phyloP scores from a whole-genome alignment of 2,113 vertebrate species.

The Eretmochelys imbricata region DNA sequence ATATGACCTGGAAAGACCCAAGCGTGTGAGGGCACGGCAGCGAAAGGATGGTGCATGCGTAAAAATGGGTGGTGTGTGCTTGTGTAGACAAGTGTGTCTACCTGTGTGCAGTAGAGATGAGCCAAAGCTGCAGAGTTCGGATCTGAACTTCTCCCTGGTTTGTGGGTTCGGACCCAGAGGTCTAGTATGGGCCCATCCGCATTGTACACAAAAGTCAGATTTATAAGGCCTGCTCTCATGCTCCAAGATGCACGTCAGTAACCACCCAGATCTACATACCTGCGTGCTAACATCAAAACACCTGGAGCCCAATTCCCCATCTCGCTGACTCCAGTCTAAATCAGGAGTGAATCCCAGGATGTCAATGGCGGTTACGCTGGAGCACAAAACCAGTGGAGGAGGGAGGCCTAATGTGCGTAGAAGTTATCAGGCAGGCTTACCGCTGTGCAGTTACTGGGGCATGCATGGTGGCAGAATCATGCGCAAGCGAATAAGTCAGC shows the following conservation, averaged over 20 bases:
- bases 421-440: background rate
- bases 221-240: background rate
- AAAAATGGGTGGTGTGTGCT: background rate
- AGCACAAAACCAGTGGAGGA: background rate
- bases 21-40: background rate
- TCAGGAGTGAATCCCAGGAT: background rate
- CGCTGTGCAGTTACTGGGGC: constrained; percentile 9
- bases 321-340: rapidly evolving
- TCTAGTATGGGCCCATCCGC: background rate
- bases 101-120: background rate
- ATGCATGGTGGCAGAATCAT: background rate
- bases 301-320: rapidly evolving
- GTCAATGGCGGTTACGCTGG: background rate
- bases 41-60: background rate
- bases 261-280: background rate
- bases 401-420: background rate
- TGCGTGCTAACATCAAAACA: rapidly evolving
- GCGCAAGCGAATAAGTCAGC: background rate
- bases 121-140: background rate
- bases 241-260: background rate
- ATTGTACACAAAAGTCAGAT: background rate
- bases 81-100: no score
- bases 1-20: background rate
- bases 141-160: background rate
- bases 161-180: background rate